Base-by-base conservation (phyloP, 2,797 vertebrate species). In the Apogon talboti region DNA sequence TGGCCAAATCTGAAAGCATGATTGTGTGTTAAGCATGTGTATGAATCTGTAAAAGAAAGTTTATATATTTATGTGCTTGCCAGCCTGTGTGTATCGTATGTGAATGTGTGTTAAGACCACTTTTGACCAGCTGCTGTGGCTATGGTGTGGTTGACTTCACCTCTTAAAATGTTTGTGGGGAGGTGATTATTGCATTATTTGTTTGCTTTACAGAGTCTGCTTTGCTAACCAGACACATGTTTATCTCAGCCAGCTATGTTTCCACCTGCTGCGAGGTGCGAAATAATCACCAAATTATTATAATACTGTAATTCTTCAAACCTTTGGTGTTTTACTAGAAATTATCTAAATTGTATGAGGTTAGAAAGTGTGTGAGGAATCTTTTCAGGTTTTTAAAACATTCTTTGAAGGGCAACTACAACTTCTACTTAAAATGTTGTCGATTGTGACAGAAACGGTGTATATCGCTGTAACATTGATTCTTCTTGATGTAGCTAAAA, bases 181-280 rank as follows among this genome's bases (percentile, higher is more conserved):
- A 89, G 88, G 85, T 88, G 88, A 90, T 91, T 88, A 89, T 87
- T 83, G 60, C 66, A 45, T 74, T 85, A 78, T 83, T 87, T 88
- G 71, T 79, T 82, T 74, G 48, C 78, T 89, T 89, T 84, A 85
- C 69, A 73, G 74, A 74, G 62, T 78, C 64, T 62, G 66, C 62
- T 42, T 58, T 57, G 49, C 15, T 71, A 78, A 81, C 71, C 35
- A 21, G 47, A 14, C 76, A 82, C 69, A 69, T 76, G 53, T 81
- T 76, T 71, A 43, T 57, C 16, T 66, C 55, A 37, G 50, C 63
- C 53, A 62, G 61, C 67, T 41, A 12, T 54, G 60, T 49, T 44
- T 67, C 73, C 66, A 80, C 44, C 74, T 75, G 54, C 59, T 66
- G 46, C 73, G 74, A 83, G 69, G 83, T 84, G 60, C 60, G 45